Percentiles rank a stretch among this genome's conserved stretches.
phyloP scores from a whole-genome alignment of 2,888 invertebrate genomes.

The Dasysyrphus tricinctus region DNA sequence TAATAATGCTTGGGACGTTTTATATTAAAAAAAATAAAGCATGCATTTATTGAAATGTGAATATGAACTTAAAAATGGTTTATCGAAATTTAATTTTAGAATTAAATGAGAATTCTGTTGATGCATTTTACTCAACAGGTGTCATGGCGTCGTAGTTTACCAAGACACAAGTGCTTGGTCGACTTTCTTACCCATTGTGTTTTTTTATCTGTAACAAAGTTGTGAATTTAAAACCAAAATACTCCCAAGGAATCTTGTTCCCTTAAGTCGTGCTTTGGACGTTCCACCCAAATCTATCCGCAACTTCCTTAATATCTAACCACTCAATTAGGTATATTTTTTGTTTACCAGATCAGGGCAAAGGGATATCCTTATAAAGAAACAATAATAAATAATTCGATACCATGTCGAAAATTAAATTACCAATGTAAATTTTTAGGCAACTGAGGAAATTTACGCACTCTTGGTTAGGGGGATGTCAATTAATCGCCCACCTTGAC shows the following conservation, averaged over 20 bases:
- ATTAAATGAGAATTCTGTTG: constrained; percentile 13
- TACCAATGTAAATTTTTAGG: no score
- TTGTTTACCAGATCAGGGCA: no score
- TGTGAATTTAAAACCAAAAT: not conserved
- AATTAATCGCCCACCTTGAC: no score
- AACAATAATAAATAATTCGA: no score
- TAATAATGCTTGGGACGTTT: not conserved
- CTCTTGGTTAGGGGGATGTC: no score
- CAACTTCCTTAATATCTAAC: not conserved
- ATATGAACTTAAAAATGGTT: not conserved
- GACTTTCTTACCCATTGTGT: not conserved
- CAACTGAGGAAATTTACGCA: no score
- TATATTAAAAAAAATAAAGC: not conserved
- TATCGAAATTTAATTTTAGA: not conserved
- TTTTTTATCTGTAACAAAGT: not conserved
- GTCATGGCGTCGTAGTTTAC: constrained; percentile 34
- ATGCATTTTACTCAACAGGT: constrained; percentile 54
- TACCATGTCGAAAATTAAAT: no score
- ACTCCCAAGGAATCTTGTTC: not conserved
- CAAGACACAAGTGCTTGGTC: not conserved
- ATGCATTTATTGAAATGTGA: not conserved
- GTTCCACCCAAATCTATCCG: not conserved
- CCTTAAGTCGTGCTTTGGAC: not conserved
- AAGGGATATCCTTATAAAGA: no score
- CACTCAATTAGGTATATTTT: no score